phyloP scores from a whole-genome alignment of 2,888 invertebrate species.

The Allacma fusca region DNA sequence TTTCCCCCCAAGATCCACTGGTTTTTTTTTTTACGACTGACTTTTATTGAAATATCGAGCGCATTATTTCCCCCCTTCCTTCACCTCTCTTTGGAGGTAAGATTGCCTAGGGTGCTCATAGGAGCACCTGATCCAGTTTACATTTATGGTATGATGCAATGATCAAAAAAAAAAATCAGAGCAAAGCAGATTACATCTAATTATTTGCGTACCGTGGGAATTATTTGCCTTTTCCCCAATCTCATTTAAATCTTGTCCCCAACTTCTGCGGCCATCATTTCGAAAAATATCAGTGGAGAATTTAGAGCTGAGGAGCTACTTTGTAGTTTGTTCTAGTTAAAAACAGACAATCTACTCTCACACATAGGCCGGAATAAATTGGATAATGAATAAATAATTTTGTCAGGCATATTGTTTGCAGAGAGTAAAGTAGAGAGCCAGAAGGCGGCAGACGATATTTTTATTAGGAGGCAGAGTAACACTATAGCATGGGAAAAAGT shows the following conservation, averaged over 20 bases:
- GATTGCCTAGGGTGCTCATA: too few species aligned
- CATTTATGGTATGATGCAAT: too few species aligned
- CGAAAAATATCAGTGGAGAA: too few species aligned
- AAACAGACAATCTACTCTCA: constrained; percentile 9
- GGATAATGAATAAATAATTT: constrained; percentile 16
- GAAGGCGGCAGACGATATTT: background rate
- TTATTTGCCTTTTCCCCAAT: too few species aligned
- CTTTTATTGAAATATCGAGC: constrained; percentile 7
- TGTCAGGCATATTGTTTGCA: constrained; percentile 5
- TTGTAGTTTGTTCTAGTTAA: constrained; percentile 6
- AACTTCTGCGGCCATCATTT: too few species aligned
- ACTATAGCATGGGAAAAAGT: background rate
- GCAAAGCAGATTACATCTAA: too few species aligned
- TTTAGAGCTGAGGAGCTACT: background rate
- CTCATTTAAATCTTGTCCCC: too few species aligned
- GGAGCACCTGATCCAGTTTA: too few species aligned
- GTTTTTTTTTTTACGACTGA: constrained; percentile 12
- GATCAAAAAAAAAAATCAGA: too few species aligned
- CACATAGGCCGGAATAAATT: background rate
- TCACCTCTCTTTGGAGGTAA: background rate
- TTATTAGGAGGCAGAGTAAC: background rate
- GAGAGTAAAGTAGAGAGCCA: background rate
- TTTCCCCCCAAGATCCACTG: background rate
- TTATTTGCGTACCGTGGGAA: too few species aligned
- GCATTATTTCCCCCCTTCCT: background rate